Evolutionary conservation across 2,888 invertebrate species (phyloP).

Genomic region (Drosophila rellima): DNA sequence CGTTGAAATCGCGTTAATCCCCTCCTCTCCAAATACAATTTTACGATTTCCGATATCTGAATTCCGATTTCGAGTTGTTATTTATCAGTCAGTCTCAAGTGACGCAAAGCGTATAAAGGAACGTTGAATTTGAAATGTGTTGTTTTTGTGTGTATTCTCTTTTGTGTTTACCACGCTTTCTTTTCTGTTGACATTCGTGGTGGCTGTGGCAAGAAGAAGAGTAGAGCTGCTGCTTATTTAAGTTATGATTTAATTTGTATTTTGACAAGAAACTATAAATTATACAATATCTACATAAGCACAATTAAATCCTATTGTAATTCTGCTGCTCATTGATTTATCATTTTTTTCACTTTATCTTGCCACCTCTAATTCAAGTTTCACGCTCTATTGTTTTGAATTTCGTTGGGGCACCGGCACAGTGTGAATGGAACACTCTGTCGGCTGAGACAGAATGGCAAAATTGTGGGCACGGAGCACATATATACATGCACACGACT

Average conservation of each 20-base stretch:
- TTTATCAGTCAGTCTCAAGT: slow-evolving; percentile 68
- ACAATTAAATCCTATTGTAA: slow-evolving; percentile 26
- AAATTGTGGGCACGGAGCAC: slow-evolving; percentile 41
- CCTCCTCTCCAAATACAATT: neutral
- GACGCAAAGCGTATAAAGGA: slow-evolving; percentile 44
- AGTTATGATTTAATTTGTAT: slow-evolving; percentile 18
- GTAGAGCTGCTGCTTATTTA: slow-evolving; percentile 24
- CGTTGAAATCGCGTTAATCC: slow-evolving; percentile 1
- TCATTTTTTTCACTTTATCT: slow-evolving; percentile 25
- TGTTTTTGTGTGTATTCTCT: slow-evolving; percentile 58
- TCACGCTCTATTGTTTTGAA: slow-evolving; percentile 57
- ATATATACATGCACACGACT: slow-evolving; percentile 24
- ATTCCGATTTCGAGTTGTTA: neutral
- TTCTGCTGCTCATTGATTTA: slow-evolving; percentile 25
- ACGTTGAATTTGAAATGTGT: slow-evolving; percentile 51
- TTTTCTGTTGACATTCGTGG: slow-evolving; percentile 46
- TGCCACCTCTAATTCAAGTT: slow-evolving; percentile 57
- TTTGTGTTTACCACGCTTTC: slow-evolving; percentile 42
- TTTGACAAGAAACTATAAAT: slow-evolving; percentile 14
- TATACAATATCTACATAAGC: slow-evolving; percentile 8
- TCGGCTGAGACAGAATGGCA: slow-evolving; percentile 45
- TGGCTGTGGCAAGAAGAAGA: slow-evolving; percentile 37
- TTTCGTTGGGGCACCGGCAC: slow-evolving; percentile 40
- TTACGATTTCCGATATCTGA: slow-evolving; percentile 8
- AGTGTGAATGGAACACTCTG: slow-evolving; percentile 42